Evolutionary conservation across 2,888 invertebrate genomes (phyloP).

Genomic region (Lottia gigantea): DNA sequence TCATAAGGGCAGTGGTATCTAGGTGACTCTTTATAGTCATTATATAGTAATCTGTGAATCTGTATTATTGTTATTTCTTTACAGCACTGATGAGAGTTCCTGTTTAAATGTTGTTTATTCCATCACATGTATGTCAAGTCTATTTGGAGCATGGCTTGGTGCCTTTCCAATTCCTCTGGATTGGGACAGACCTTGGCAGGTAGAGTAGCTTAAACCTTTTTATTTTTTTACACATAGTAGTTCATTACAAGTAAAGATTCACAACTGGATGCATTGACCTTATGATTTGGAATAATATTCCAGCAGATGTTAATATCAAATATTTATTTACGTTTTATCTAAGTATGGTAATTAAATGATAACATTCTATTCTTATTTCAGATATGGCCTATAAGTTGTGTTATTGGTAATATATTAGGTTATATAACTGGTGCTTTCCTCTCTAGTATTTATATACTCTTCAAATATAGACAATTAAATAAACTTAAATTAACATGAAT

Average conservation of each 20-base stretch:
- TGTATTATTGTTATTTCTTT: background rate
- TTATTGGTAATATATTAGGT: slow-evolving; percentile 57
- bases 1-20: no score
- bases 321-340: no score
- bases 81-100: slow-evolving; percentile 38
- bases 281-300: no score
- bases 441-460: slow-evolving; percentile 38
- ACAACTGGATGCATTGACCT: background rate
- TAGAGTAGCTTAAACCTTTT: no score
- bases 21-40: no score
- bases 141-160: slow-evolving; percentile 86
- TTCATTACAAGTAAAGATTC: background rate
- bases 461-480: slow-evolving; percentile 36
- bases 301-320: no score
- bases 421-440: slow-evolving; percentile 50
- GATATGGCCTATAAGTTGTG: slow-evolving; percentile 68
- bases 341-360: background rate
- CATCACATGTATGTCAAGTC: slow-evolving; percentile 42
- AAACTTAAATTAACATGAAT: slow-evolving; percentile 46
- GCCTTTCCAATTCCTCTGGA: slow-evolving; percentile 88
- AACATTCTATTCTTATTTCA: slow-evolving; percentile 69
- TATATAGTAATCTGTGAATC: background rate
- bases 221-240: no score
- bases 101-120: slow-evolving; percentile 42
- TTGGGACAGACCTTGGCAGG: slow-evolving; percentile 92